Evolutionary conservation across 2,888 invertebrate species (phyloP), one percentile per base, ranked within the genome.

Genomic region (Melipona beecheii): DNA sequence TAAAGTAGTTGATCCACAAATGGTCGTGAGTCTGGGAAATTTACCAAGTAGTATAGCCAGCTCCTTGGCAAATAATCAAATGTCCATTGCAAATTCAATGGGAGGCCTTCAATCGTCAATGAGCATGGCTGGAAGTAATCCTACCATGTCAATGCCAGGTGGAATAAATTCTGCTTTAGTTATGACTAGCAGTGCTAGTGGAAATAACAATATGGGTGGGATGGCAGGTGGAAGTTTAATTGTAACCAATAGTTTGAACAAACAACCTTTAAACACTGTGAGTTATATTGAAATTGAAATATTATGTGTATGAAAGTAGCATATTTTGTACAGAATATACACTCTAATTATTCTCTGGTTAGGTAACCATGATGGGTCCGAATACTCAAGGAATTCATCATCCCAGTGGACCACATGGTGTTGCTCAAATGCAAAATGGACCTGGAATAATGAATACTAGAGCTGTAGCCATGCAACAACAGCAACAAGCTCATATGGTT

Each of bases 191-290:
- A 97, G 96, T 87, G 96, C 96, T 83, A 96, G 97, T 92, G 96
- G 95, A 77, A 94, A 94, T 84, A 94, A 93, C 87, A 94, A 91
- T 75, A 94, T 95, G 87, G 95, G 96, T 85, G 95, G 95, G 66
- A 97, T 97, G 96, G 96, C 97, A 89, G 97, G 96, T 75, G 97
- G 97, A 75, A 97, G 97, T 73, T 95, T 96, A 91, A 96, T 97
- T 70, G 97, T 97, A 56, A 95, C 96, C 89, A 97, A 97, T 94
- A 97, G 96, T 91, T 96, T 97, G 81, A 97, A 97, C 94, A 97
- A 97, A 93, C 97, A 97, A 93, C 95, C 95, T 21, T 93, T 97
- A 87, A 94, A 94, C 86, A 93, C 94, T 72, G 94, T 93, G 87
- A 81, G 85, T 78, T 60, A 24, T 70, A 58, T 31, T 24, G 2